These are phyloP conservation scores for Drosophila melanogaster DNA, from an alignment of 1,140 invertebrate genomes.

Conservation along the genomic window DNA sequence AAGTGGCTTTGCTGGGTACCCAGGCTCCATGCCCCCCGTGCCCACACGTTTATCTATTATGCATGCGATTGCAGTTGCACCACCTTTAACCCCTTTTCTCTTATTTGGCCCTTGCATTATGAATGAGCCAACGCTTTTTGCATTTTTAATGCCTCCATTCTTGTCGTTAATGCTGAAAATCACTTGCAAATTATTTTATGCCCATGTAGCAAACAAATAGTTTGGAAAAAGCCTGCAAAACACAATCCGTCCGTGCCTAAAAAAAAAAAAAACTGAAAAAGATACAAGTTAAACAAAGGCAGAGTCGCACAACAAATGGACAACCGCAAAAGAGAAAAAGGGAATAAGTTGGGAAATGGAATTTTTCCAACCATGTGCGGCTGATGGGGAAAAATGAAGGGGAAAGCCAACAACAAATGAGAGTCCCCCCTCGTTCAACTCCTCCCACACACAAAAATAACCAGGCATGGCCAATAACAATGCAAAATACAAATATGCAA, in stretches of 20 bases:
- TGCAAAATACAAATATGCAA: slow-evolving; percentile 79
- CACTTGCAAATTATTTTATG: slow-evolving; percentile 68
- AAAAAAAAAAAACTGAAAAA: slow-evolving; percentile 19
- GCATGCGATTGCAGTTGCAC: slow-evolving; percentile 37
- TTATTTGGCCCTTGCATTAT: slow-evolving; percentile 49
- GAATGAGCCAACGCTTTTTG: slow-evolving; percentile 55
- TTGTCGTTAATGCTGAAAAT: slow-evolving; percentile 67
- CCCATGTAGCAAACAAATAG: slow-evolving; percentile 46
- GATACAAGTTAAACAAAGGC: slow-evolving; percentile 47
- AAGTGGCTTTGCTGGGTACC: slow-evolving; percentile 62
- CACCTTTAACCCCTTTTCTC: slow-evolving; percentile 13
- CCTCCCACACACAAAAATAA: slow-evolving; percentile 16
- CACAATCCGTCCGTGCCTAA: slow-evolving; percentile 3
- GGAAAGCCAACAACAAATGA: slow-evolving; percentile 57
- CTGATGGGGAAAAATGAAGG: neutral
- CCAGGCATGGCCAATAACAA: slow-evolving; percentile 69
- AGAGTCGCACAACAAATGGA: slow-evolving; percentile 38
- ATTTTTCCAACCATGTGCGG: neutral
- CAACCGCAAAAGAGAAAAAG: slow-evolving; percentile 26
- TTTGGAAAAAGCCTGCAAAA: slow-evolving; percentile 24
- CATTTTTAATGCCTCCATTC: slow-evolving; percentile 66
- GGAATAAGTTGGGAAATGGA: neutral
- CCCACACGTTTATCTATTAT: slow-evolving; percentile 24
- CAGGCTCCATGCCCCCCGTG: neutral
- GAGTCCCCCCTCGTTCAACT: slow-evolving; percentile 8